A percentile compares a stretch with the other conserved stretches of the same genome.
Evolutionary conservation across 1,140 invertebrate species (phyloP).

Genomic region (Drosophila watanabei): DNA sequence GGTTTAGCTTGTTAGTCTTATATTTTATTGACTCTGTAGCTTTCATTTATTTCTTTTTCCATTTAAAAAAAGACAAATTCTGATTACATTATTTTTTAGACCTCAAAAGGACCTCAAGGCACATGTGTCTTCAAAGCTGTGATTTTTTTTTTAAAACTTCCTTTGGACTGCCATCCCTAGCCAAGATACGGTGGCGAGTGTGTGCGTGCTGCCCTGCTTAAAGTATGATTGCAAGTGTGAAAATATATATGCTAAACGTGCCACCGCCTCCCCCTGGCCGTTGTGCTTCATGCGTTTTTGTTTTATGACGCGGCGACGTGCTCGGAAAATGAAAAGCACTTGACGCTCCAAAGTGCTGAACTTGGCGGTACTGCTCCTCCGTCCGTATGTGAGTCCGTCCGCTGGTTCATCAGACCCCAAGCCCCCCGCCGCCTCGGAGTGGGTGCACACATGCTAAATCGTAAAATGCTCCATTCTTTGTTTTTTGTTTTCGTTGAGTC

Average conservation of each 20-base stretch:
- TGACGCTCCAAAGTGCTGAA: conserved; percentile 79
- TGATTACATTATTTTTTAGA: not conserved
- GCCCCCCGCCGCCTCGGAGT: conserved; percentile 10
- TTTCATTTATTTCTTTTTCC: not conserved
- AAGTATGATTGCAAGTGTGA: conserved; percentile 83
- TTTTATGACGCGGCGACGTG: conserved; percentile 81
- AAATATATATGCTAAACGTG: conserved; percentile 83
- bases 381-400: conserved; percentile 7
- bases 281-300: conserved; percentile 69
- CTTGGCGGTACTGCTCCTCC: conserved; percentile 57
- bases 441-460: conserved; percentile 70
- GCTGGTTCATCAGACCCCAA: conserved; percentile 21
- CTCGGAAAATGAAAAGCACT: conserved; percentile 82
- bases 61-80: not conserved
- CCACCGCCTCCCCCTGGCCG: conserved; percentile 30
- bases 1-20: not conserved
- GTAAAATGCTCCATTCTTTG: conserved; percentile 66
- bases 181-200: conserved; percentile 11
- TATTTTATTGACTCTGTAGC: not conserved
- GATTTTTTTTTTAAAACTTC: conserved; percentile 8
- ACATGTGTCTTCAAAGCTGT: not conserved
- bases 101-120: no score
- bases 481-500: conserved; percentile 36
- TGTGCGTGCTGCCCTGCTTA: conserved; percentile 63
- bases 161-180: conserved; percentile 50